Percentiles rank a stretch among this genome's conserved stretches.
These are phyloP conservation scores for Apostichopus parvimensis DNA, from an alignment of 35 echinoderm and acorn worm genomes.

Conservation along the genomic window DNA sequence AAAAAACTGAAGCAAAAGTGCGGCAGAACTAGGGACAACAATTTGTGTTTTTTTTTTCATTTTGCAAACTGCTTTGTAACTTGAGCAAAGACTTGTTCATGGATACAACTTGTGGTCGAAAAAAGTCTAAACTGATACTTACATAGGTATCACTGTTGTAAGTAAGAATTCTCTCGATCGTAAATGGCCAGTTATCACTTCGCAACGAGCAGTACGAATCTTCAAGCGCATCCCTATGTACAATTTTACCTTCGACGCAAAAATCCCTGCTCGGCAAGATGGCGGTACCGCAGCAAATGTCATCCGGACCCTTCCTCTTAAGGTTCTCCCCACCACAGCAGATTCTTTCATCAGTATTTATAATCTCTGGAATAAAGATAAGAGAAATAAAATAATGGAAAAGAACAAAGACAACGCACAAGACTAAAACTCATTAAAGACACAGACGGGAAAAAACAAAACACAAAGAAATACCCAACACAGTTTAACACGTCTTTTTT, in stretches of 20 bases:
- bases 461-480: too few relatives aligned
- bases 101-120: too few relatives aligned
- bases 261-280: background rate
- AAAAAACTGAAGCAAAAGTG: too few relatives aligned
- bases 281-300: background rate
- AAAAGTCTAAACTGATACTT: background rate
- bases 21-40: too few relatives aligned
- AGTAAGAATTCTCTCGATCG: background rate
- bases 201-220: background rate
- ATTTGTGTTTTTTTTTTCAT: too few relatives aligned
- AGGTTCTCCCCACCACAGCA: background rate
- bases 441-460: too few relatives aligned
- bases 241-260: background rate
- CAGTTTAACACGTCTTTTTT: too few relatives aligned
- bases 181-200: background rate
- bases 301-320: background rate
- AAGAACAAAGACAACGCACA: too few relatives aligned
- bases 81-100: too few relatives aligned
- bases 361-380: background rate
- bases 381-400: background rate
- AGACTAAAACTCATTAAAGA: too few relatives aligned
- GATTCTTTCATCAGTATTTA: background rate
- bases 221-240: background rate
- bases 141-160: slow-evolving; percentile 26
- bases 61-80: too few relatives aligned